Evolutionary conservation across 2,113 vertebrate genomes (phyloP), one percentile per base, ranked within the genome.

Genomic region (Zosterops japonicus): DNA sequence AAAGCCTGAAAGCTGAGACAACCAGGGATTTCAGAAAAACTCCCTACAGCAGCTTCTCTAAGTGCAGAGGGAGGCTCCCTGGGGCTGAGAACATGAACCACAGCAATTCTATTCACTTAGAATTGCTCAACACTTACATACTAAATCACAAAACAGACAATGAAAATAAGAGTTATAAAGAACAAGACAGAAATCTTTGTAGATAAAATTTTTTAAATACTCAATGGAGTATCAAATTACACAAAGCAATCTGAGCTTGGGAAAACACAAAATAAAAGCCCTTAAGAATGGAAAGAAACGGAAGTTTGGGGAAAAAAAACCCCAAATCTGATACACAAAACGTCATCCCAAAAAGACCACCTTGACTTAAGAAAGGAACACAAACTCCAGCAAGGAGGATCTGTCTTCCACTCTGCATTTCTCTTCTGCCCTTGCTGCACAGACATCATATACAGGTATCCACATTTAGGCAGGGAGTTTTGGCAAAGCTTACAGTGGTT

Each of bases 1-100:
- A 25, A 72, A 93, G 94, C 20, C 52, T 94, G 86, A 83, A 87
- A 91, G 61, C 17, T 79, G 83, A 94, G 80, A 84, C 76, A 80
- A 56, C 33, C 69, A 64, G 24, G 69, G 29, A 57, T 25, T 42
- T 49, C 57, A 36, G 67, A 80, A 87, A 42, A 74, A 41, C 36
- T 83, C 79, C 68, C 65, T 39, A n/a, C 53, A 89, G 50, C 56
- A 78, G 49, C 57, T 70, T 86, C 86, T 81, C 3, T 16, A 60
- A 70, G 13, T 15, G 52, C 23, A 87, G 44, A 6, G 35, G 18
- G 12, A 87, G 13, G 69, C 39, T 82, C 50, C 46, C 25, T 13
- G 23, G 3, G 35, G 59, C 64, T 65, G n/a, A 69, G 14, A 87
- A 68, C 7, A 75, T 18, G 19, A 89, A 35, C 25, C 8, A 16